These are phyloP conservation scores for Orchesellides sinensis DNA, from an alignment of 2,888 invertebrate species.

Conservation along the genomic window DNA sequence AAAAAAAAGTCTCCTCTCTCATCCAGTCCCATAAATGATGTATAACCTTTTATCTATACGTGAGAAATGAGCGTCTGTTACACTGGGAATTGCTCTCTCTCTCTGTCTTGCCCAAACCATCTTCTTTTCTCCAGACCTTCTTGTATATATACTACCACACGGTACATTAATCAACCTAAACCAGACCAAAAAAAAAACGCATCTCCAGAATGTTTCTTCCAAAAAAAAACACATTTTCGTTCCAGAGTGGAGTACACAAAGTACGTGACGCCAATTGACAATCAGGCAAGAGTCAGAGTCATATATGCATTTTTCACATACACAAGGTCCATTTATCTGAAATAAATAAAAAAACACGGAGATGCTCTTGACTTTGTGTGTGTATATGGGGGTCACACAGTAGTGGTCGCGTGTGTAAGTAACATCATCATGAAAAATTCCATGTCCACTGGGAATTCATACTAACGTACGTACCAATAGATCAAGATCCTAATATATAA, in stretches of 20 bases:
- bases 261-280: slow-evolving; percentile 23
- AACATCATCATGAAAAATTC: too few species aligned
- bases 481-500: too few species aligned
- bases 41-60: neutral
- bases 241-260: neutral
- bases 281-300: neutral
- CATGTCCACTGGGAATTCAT: neutral
- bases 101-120: neutral
- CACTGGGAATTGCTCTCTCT: too few species aligned
- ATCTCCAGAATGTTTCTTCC: neutral
- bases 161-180: slow-evolving; percentile 8
- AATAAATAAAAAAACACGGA: too few species aligned
- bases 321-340: neutral
- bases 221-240: neutral
- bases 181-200: neutral
- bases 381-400: neutral
- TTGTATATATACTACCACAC: too few species aligned
- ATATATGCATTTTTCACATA: slow-evolving; percentile 23
- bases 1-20: neutral
- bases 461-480: too few species aligned
- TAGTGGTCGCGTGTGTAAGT: too few species aligned
- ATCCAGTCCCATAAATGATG: neutral
- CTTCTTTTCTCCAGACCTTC: too few species aligned
- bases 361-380: too few species aligned
- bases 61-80: neutral